A percentile compares a stretch with the other conserved stretches of the same genome.
Evolutionary conservation across 2,888 invertebrate species (phyloP).

Genomic region (Diabrotica balteata): DNA sequence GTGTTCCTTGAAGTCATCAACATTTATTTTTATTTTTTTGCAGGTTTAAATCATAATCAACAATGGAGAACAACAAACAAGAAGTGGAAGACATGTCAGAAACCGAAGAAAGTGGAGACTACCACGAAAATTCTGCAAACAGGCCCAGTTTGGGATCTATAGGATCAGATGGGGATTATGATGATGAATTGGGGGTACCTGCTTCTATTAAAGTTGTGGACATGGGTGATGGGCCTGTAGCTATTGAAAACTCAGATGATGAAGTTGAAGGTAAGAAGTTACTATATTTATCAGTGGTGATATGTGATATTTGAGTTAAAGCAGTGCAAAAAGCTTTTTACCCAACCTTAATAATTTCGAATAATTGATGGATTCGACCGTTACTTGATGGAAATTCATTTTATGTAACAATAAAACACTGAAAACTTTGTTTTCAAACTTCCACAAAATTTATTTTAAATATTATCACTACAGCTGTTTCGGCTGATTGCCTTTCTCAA

Average conservation of each 20-base stretch:
- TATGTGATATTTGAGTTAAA: background rate
- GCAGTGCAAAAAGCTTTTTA: background rate
- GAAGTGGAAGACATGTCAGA: background rate
- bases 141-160: conserved; percentile 46
- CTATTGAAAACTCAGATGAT: conserved; percentile 59
- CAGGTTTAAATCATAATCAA: background rate
- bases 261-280: conserved; percentile 44
- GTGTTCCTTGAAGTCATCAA: no score
- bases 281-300: background rate
- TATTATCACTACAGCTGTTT: no score
- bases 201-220: conserved; percentile 76
- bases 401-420: no score
- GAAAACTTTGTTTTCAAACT: no score
- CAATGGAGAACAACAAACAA: conserved; percentile 8
- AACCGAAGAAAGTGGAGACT: conserved; percentile 32
- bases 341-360: conserved; percentile 28
- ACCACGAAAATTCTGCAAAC: conserved; percentile 33
- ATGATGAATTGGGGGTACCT: conserved; percentile 80
- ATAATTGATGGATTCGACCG: no score
- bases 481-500: no score
- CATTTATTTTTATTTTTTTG: no score
- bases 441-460: no score
- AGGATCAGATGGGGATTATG: conserved; percentile 74
- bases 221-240: conserved; percentile 63
- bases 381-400: no score